phyloP scores from a whole-genome alignment of 2,797 vertebrate genomes.

The Rhinogobio ventralis region DNA sequence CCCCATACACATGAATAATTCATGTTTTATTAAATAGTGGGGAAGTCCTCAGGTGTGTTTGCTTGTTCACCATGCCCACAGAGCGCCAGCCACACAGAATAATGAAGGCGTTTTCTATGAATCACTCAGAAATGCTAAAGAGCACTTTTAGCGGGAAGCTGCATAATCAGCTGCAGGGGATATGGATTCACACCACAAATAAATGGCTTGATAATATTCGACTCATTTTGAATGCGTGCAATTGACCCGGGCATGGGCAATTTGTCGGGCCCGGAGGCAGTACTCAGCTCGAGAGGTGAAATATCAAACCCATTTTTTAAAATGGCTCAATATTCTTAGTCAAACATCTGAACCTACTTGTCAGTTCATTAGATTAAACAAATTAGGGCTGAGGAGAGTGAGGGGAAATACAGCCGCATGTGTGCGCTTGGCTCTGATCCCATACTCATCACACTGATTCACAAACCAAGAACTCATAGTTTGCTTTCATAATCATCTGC shows the following conservation, averaged over 20 bases:
- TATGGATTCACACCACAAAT: constrained; percentile 72
- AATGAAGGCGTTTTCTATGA: constrained; percentile 68
- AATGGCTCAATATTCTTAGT: constrained; percentile 68
- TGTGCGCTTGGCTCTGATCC: constrained; percentile 50
- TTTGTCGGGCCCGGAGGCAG: constrained; percentile 62
- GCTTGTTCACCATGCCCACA: constrained; percentile 33
- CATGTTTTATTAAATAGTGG: constrained; percentile 40
- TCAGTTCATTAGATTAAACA: constrained; percentile 75
- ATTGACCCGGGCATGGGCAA: constrained; percentile 72
- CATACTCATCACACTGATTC: constrained; percentile 1
- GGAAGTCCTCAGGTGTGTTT: constrained; percentile 35
- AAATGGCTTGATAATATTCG: constrained; percentile 76
- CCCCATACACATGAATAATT: constrained; percentile 42
- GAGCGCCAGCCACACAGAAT: constrained; percentile 66
- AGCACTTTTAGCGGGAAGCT: constrained; percentile 64
- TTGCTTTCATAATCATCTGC: constrained; percentile 38
- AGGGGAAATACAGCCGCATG: constrained; percentile 60
- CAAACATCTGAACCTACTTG: constrained; percentile 71
- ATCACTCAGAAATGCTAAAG: constrained; percentile 71
- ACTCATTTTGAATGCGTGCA: constrained; percentile 71
- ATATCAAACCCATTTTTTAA: constrained; percentile 63
- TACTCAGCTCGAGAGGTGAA: constrained; percentile 41
- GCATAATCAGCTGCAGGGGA: constrained; percentile 68
- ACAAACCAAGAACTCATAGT: constrained; percentile 19
- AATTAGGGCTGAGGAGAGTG: constrained; percentile 59